Base-by-base conservation (phyloP, 2,888 invertebrate species). In the Aquatica leii region DNA sequence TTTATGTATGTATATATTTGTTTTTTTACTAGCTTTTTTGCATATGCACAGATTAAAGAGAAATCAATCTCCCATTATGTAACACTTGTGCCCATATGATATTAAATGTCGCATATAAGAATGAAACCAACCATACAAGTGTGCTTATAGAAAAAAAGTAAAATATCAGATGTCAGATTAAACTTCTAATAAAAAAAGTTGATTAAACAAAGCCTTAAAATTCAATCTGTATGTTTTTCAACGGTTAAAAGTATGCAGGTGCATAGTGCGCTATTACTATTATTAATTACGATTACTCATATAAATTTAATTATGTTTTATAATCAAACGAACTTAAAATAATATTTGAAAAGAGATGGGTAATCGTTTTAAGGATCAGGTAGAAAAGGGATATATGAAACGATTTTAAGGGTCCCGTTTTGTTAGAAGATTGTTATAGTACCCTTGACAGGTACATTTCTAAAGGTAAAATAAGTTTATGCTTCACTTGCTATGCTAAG, bases 401-500 rank as follows among this genome's bases (percentile, higher is more conserved):
- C 76, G 75, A 77, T 76, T 76, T 76, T 73, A 68, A 67, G 74
- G 73, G 24, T 24, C 71, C 70, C 72, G 76, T 75, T 74, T 73
- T 74, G 68, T 72, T 59, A 31, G 56, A 52, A 73, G 72, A 72
- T 70, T 73, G 72, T 75, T 76, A 74, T 74, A 74, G 68, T 74
- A 72, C 73, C 74, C 71, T 69, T 74, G 76, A 77, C 79, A 78
- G 79, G 78, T 78, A 79, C 77, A 71, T 71, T 67, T 70, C 67
- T 63, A 69, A 69, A 58, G 65, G 59, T 65, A 63, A 66, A 65
- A 73, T 73, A 69, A 71, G 70, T 77, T 79, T 75, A 77, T 76
- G 78, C 78, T 75, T 78, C 79, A 80, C 80, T 80, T 80, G 80
- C 74, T 77, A 61, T 73, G 71, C 73, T 71, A 74, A 76, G 75